These are phyloP conservation scores for Campylomormyrus numenius DNA, from an alignment of 2,113 vertebrate genomes.

Conservation along the genomic window DNA sequence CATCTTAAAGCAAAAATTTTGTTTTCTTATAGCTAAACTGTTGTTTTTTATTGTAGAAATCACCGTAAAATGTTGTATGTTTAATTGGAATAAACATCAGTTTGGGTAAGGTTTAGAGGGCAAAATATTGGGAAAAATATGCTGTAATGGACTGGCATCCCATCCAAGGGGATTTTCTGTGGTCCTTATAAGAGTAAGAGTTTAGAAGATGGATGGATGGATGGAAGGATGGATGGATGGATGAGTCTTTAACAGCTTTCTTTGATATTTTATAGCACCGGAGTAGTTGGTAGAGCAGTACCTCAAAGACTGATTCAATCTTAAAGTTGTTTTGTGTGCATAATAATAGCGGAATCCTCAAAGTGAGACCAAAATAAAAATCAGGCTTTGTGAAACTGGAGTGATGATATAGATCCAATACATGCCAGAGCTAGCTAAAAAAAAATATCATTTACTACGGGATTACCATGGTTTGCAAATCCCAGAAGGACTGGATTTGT, in stretches of 20 bases:
- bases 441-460: constrained; percentile 40
- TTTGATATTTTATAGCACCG: neutral
- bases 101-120: neutral
- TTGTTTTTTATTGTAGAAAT: neutral
- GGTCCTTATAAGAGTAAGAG: neutral
- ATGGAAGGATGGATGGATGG: neutral
- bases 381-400: neutral
- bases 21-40: neutral
- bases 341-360: neutral
- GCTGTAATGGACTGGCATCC: neutral
- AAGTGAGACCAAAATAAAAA: neutral
- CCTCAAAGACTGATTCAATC: neutral
- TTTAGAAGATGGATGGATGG: neutral
- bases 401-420: neutral
- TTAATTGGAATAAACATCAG: neutral
- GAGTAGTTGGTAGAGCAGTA: neutral
- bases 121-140: neutral
- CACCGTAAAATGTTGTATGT: neutral
- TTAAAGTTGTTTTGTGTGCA: neutral
- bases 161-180: neutral
- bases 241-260: neutral
- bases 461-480: constrained; percentile 53
- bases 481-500: constrained; percentile 44
- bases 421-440: constrained; percentile 19
- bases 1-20: neutral